Evolutionary conservation across 1,140 invertebrate species (phyloP).

Genomic region (Cylas formicarius): DNA sequence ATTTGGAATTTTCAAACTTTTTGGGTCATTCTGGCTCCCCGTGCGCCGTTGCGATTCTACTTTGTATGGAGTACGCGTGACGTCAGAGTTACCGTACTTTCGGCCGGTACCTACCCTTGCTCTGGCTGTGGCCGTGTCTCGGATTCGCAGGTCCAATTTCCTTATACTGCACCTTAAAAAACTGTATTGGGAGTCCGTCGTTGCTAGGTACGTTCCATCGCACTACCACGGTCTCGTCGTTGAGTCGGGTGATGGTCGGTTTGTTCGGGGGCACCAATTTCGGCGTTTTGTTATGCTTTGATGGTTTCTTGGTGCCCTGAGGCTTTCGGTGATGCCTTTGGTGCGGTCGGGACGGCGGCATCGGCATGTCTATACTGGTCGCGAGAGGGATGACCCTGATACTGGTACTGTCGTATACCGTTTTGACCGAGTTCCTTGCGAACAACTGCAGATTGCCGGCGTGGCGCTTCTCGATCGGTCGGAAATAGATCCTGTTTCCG

Average conservation of each 20-base stretch:
- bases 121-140: conserved; percentile 40
- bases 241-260: conserved; percentile 76
- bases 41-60: too few relatives aligned
- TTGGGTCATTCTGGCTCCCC: too few relatives aligned
- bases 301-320: conserved; percentile 38
- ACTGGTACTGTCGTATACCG: conserved; percentile 53
- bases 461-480: conserved; percentile 67
- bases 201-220: conserved; percentile 78
- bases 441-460: conserved; percentile 86
- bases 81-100: too few relatives aligned
- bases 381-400: conserved; percentile 60
- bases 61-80: too few relatives aligned
- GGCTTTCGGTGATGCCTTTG: conserved; percentile 26
- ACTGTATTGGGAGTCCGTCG: conserved; percentile 72
- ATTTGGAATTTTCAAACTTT: too few relatives aligned
- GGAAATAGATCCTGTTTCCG: conserved; percentile 46
- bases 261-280: conserved; percentile 75
- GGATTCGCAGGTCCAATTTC: conserved; percentile 52
- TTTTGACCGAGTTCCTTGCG: conserved; percentile 73
- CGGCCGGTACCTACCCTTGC: conserved; percentile 25
- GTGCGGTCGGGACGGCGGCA: conserved; percentile 12
- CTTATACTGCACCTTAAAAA: conserved; percentile 86
- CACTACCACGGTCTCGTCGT: conserved; percentile 87
- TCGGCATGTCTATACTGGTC: conserved; percentile 22
- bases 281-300: conserved; percentile 46